Base-by-base conservation (phyloP, 2,888 invertebrate species). In the Chaitophorus viminalis region DNA sequence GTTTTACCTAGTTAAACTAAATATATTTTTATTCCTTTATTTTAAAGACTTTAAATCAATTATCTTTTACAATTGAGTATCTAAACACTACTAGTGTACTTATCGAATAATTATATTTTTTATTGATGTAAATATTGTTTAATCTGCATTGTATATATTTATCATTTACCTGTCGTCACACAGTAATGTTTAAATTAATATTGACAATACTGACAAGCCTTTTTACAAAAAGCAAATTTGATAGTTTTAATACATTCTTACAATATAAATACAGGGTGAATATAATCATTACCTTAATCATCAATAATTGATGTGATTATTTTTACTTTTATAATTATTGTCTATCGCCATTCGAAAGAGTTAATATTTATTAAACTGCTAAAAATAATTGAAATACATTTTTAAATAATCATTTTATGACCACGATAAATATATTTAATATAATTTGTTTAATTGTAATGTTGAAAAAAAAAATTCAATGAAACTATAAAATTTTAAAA, bases 401-500 rank as follows among this genome's bases (percentile, higher is more conserved):
- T 78, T 33, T 25, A 54, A 54, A 29, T 9, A 78, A 78, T 78
- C 54, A 78, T 78, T n/a, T n/a, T n/a, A 54, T 54, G 33, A 78
- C 33, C 54, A 54, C 25, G 54, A 78, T 78, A 78, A 54, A 78
- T 78, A 77, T 52, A 78, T 78, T 78, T 54, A 33, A 31, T 78
- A 78, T 54, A 54, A 78, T 33, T 78, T 25, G 14, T 54, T 78
- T 33, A 31, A 77, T 77, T 52, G 18, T 77, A 77, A 31, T 52
- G 29, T 77, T 21, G 8, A 31, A n/a, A n/a, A n/a, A 29, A 46
- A 65, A 70, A 70, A 14, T 11, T 8, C 29, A 68, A 70, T 8
- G 25, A 70, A 31, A 60, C 25, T 54, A n/a, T 60, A 65, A 33
- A 78, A 11, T 33, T 65, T 60, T 5, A 8, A 17, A 65, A 79